Percentiles rank a stretch among this genome's conserved stretches.
Conservation (phyloP, 2,797 vertebrate species). For the Phylloscopus collybita region DNA sequence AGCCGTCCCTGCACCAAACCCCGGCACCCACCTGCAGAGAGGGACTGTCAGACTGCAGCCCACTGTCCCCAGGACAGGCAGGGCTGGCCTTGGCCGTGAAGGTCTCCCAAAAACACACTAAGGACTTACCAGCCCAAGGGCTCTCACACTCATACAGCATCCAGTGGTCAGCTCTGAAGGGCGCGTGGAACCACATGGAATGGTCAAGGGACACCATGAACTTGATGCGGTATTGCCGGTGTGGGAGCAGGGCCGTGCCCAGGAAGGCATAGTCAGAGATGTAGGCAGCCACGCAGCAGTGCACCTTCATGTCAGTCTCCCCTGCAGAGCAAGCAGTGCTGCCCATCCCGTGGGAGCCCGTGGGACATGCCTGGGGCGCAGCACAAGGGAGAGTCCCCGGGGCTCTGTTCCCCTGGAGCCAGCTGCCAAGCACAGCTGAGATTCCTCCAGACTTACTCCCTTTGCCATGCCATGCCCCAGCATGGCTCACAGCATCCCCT, state of each 20-base stretch:
- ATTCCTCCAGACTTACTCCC: background rate
- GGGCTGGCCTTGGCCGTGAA: accelerated
- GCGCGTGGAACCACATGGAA: constrained; percentile 95
- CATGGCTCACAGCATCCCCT: accelerated
- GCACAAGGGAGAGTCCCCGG: accelerated
- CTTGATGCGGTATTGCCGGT: constrained; percentile 67
- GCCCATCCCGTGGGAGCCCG: accelerated
- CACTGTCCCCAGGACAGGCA: accelerated
- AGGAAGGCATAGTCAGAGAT: constrained; percentile 92
- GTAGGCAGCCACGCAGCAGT: constrained; percentile 94
- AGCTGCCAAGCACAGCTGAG: background rate
- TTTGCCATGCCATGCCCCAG: accelerated
- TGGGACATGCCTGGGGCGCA: accelerated
- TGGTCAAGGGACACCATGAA: constrained; percentile 91
- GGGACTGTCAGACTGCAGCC: accelerated
- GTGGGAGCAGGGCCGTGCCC: constrained; percentile 84
- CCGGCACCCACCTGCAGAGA: constrained; percentile 83
- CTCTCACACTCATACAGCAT: constrained; percentile 96
- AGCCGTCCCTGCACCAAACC: constrained; percentile 91
- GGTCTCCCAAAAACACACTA: accelerated
- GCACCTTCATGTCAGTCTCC: constrained; percentile 92
- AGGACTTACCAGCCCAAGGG: constrained; percentile 89
- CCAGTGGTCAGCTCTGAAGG: constrained; percentile 94
- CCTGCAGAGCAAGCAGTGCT: constrained; percentile 73
- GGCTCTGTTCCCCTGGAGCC: accelerated